Evolutionary conservation across 2,113 vertebrate genomes (phyloP), one percentile per base, ranked within the genome.

Genomic region (Lonchura striata): DNA sequence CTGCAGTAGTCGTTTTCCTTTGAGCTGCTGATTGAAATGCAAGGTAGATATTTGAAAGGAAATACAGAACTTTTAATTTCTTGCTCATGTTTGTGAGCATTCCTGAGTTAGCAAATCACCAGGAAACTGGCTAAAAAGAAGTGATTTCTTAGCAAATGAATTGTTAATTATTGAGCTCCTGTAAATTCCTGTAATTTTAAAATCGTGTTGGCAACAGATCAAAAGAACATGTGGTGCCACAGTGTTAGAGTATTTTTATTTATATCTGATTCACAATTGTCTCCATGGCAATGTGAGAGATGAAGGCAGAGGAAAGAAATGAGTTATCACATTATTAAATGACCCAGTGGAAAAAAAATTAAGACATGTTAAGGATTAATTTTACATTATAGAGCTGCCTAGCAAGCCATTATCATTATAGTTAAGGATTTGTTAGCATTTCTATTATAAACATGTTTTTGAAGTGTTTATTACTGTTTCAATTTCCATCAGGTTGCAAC

Each of bases 211-310:
- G 97, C 97, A 97, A 92, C 0, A 1, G 78, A 87, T 93, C 94
- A 94, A 56, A 92, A 95, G 81, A 97, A 97, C 97, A 97, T 97
- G 98, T 97, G 97, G 97, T 97, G 71, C 93, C 95, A 96, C 92
- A 96, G 94, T 15, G 94, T 88, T 83, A 90, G 97, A 97, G 96
- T 98, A 98, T 98, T 98, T 98, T 97, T 98, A 98, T 98, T 98
- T 98, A 96, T 97, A 88, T 97, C 97, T 98, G 98, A 98, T 97
- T 97, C 97, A 97, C 94, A 92, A 86, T 94, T 82, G 96, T 98
- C 97, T 95, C 98, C 97, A 98, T 98, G 97, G 98, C 87, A 75
- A 98, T 97, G 89, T 72, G 83, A 93, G 92, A 89, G 86, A 96
- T 72, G 94, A 96, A 96, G 97, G 96, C 75, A 52, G 96, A 95